These are phyloP conservation scores for Tenrec ecaudatus DNA, from an alignment of 2,113 vertebrate species.

Conservation along the genomic window DNA sequence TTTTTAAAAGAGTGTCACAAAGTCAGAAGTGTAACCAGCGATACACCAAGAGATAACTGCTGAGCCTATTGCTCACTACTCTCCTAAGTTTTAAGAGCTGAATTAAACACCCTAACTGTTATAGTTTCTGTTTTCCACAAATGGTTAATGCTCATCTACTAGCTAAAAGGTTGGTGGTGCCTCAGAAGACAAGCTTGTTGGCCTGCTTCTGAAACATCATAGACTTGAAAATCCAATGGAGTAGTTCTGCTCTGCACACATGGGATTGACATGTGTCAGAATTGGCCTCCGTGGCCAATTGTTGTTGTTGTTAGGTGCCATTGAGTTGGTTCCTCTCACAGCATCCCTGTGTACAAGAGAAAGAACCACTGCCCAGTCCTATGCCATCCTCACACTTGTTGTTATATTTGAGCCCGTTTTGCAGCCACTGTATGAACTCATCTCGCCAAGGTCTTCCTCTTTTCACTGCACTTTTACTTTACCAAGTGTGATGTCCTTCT, in stretches of 20 bases:
- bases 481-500: too few species aligned
- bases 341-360: too few species aligned
- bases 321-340: too few species aligned
- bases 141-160: neutral
- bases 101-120: neutral
- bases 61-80: neutral
- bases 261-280: neutral
- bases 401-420: too few species aligned
- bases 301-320: too few species aligned
- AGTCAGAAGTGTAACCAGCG: neutral
- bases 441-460: too few species aligned
- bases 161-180: neutral
- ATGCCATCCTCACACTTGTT: too few species aligned
- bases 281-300: too few species aligned
- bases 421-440: too few species aligned
- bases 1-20: neutral
- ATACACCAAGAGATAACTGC: neutral
- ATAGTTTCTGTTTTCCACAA: neutral
- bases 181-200: neutral
- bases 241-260: neutral
- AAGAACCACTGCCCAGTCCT: too few species aligned
- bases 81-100: neutral
- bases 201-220: neutral
- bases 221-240: neutral
- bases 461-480: too few species aligned